Conservation (phyloP, 2,113 vertebrate species). For the Labeo rohita region DNA sequence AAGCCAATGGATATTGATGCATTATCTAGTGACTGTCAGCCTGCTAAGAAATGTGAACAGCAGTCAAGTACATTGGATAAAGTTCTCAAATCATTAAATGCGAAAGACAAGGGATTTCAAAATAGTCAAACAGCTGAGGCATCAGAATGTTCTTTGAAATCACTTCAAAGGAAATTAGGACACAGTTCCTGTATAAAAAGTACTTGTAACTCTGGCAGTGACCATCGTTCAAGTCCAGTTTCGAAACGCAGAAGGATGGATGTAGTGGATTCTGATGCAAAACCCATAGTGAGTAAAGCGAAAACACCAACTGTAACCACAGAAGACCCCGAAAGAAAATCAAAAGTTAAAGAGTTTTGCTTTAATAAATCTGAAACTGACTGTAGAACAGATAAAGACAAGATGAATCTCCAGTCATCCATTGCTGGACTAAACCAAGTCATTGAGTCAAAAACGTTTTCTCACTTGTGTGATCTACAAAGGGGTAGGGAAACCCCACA, state of each 20-base stretch:
- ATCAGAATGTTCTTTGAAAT: neutral
- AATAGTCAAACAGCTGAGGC: neutral
- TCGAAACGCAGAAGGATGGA: constrained; percentile 68
- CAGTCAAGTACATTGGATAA: constrained; percentile 69
- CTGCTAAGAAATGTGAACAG: constrained; percentile 47
- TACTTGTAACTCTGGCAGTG: neutral
- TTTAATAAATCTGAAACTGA: neutral
- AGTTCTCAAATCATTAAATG: constrained; percentile 74
- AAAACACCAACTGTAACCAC: neutral
- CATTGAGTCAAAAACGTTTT: neutral
- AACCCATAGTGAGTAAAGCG: neutral
- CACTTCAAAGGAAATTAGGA: neutral
- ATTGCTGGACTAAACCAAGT: neutral
- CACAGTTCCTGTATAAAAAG: constrained; percentile 1
- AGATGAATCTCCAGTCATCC: neutral
- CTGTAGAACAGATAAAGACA: neutral
- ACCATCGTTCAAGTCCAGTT: constrained; percentile 56
- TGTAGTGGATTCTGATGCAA: neutral
- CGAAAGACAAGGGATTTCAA: constrained; percentile 54
- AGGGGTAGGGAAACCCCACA: neutral
- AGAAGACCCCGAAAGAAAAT: neutral
- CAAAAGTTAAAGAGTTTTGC: neutral
- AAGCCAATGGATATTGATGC: constrained; percentile 13
- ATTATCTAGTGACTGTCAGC: neutral
- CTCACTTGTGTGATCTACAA: neutral